phyloP scores from a whole-genome alignment of 2,113 vertebrate genomes.

The Periophthalmodon schlosseri region DNA sequence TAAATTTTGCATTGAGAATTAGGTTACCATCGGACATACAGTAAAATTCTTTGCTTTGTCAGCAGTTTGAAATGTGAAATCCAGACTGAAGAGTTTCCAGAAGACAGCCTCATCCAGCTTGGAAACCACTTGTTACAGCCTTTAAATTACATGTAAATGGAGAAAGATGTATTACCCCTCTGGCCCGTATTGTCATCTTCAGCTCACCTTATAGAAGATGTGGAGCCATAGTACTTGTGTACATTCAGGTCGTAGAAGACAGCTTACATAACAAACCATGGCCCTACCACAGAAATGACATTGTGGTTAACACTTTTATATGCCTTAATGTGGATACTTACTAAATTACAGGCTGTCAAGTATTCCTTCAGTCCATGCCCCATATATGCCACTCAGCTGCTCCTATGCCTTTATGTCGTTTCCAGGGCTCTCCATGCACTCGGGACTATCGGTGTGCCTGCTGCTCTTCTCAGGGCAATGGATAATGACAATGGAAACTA shows the following conservation, averaged over 20 bases:
- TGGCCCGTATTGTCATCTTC: constrained; percentile 9
- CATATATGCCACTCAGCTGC: constrained; percentile 17
- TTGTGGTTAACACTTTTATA: constrained; percentile 34
- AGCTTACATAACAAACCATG: constrained; percentile 29
- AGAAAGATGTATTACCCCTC: constrained; percentile 27
- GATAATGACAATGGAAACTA: neutral
- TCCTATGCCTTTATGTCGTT: neutral
- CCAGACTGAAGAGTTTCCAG: constrained; percentile 41
- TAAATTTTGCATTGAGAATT: constrained; percentile 19
- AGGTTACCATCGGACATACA: neutral
- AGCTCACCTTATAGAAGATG: neutral
- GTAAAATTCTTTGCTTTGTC: constrained; percentile 26
- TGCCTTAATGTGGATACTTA: constrained; percentile 28
- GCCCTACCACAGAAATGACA: constrained; percentile 24
- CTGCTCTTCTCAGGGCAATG: neutral
- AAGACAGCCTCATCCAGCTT: constrained; percentile 39
- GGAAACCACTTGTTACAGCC: constrained; percentile 42
- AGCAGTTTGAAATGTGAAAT: constrained; percentile 47
- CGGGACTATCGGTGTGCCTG: neutral
- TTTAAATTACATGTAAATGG: constrained; percentile 39
- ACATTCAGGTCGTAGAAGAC: neutral
- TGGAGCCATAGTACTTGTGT: constrained; percentile 6
- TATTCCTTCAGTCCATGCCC: constrained; percentile 29
- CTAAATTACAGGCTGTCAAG: constrained; percentile 37
- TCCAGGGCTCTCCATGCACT: neutral